phyloP scores from a whole-genome alignment of 1,140 invertebrate species.

The Drosophila neocordata region DNA sequence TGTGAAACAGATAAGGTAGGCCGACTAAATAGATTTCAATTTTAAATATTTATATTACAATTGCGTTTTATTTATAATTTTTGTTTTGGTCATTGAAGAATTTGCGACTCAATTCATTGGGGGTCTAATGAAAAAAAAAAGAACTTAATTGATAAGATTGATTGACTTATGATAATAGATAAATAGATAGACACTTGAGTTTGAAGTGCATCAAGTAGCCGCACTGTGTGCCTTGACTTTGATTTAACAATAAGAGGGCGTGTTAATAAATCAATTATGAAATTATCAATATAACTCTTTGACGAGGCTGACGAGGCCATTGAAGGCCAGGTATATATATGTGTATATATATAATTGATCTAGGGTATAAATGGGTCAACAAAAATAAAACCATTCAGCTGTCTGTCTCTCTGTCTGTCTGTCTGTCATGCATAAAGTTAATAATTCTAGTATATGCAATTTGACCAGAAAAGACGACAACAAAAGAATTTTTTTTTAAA shows the following conservation, averaged over 20 bases:
- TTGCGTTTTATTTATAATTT: slow-evolving; percentile 7
- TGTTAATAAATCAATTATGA: slow-evolving; percentile 29
- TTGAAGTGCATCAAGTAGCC: not conserved
- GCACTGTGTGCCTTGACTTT: slow-evolving; percentile 16
- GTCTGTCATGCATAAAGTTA: not conserved
- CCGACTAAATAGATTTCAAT: not conserved
- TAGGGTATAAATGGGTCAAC: not conserved
- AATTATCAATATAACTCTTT: not conserved
- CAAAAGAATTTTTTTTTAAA: slow-evolving; percentile 20
- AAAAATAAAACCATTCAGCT: slow-evolving; percentile 1
- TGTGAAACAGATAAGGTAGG: not conserved
- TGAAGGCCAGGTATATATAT: not conserved
- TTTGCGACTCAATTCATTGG: not conserved
- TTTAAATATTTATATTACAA: not conserved
- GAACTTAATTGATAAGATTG: slow-evolving; percentile 12
- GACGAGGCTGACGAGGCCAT: slow-evolving; percentile 13
- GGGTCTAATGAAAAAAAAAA: no score
- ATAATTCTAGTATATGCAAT: slow-evolving; percentile 5
- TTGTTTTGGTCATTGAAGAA: not conserved
- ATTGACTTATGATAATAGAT: slow-evolving; percentile 7
- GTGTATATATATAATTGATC: no score
- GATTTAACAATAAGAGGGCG: slow-evolving; percentile 6
- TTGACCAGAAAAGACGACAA: slow-evolving; percentile 22
- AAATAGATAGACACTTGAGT: slow-evolving; percentile 2
- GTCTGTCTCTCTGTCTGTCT: not conserved